Conservation (phyloP, 37 sponge, comb jelly and placozoan species). For the Aplysina aerophoba region DNA sequence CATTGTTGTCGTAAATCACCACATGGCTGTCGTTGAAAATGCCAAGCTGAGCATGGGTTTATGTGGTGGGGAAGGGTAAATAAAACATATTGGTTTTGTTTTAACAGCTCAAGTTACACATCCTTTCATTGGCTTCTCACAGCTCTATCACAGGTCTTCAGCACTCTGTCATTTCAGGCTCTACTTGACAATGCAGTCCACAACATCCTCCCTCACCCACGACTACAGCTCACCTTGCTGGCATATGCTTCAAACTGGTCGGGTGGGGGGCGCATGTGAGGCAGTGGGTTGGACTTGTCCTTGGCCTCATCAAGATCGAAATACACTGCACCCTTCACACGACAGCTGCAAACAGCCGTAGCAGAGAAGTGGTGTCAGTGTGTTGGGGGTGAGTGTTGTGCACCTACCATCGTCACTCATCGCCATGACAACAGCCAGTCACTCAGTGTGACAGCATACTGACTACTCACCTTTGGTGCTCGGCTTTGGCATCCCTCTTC, state of each 20-base stretch:
- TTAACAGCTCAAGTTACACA: too few species aligned
- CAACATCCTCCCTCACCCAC: too few species aligned
- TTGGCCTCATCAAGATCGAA: conserved; percentile 41
- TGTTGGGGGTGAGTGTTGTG: too few species aligned
- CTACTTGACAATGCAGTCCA: too few species aligned
- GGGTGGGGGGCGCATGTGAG: conserved; percentile 58
- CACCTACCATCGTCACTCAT: too few species aligned
- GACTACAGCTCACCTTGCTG: conserved; percentile 1
- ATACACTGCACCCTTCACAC: conserved; percentile 65
- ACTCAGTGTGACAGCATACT: background rate
- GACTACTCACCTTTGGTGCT: conserved; percentile 35
- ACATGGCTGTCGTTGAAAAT: conserved; percentile 70
- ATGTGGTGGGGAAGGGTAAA: background rate
- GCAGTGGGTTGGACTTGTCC: conserved; percentile 39
- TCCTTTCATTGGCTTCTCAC: too few species aligned
- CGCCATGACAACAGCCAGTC: too few species aligned
- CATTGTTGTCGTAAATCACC: conserved; percentile 84
- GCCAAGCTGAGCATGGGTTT: conserved; percentile 53
- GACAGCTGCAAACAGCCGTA: conserved; percentile 10
- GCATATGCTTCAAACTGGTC: conserved; percentile 47
- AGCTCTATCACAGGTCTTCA: too few species aligned
- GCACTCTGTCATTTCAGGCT: too few species aligned
- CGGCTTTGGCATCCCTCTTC: conserved; percentile 65
- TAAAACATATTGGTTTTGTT: background rate
- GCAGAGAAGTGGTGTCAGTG: too few species aligned